Evolutionary conservation across 2,888 invertebrate species (phyloP).

Genomic region (Tryphoninae sp.): DNA sequence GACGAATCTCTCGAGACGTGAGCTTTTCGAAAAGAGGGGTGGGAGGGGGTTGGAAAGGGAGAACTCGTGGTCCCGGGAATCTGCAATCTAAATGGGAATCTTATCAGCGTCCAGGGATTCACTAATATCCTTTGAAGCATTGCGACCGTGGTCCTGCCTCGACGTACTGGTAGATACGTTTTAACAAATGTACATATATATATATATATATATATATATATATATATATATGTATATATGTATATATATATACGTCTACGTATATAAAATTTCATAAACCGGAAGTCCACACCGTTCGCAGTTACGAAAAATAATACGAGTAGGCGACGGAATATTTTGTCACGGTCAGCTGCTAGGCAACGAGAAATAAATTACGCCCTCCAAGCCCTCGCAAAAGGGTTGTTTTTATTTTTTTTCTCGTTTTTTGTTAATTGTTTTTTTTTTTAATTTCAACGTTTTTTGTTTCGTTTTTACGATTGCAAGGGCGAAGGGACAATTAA

Average conservation of each 20-base stretch:
- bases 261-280: not conserved
- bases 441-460: slow-evolving; percentile 10
- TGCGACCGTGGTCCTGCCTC: slow-evolving; percentile 48
- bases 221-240: not conserved
- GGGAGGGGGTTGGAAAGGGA: not conserved
- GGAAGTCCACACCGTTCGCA: not conserved
- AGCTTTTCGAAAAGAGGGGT: slow-evolving; percentile 19
- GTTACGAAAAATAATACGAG: slow-evolving; percentile 64
- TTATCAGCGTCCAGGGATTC: slow-evolving; percentile 69
- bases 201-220: not conserved
- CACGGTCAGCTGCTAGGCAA: slow-evolving; percentile 42
- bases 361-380: slow-evolving; percentile 29
- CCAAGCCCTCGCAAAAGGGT: not conserved
- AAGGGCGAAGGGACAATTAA: slow-evolving; percentile 27
- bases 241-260: slow-evolving; percentile 1
- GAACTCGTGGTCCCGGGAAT: slow-evolving; percentile 50
- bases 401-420: slow-evolving; percentile 5
- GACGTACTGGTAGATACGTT: slow-evolving; percentile 38
- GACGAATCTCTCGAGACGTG: not conserved
- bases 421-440: not conserved
- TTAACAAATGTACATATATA: slow-evolving; percentile 6
- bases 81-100: slow-evolving; percentile 71
- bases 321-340: slow-evolving; percentile 59
- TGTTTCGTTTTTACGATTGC: slow-evolving; percentile 12
- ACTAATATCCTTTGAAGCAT: slow-evolving; percentile 70